phyloP scores from a whole-genome alignment of 2,113 vertebrate genomes.

The Notothenia coriiceps region DNA sequence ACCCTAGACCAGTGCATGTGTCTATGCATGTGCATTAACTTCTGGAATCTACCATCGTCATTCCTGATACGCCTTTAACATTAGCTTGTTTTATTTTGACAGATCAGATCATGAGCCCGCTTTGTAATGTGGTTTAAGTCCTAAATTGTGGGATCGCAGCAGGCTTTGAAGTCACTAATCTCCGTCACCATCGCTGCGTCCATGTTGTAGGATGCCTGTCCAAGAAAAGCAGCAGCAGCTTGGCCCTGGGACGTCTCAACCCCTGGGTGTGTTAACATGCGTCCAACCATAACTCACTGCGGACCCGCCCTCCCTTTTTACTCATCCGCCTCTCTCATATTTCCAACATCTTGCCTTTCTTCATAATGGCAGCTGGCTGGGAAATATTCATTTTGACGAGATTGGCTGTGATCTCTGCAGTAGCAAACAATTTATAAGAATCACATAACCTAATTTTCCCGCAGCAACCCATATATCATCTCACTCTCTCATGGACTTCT shows the following conservation, averaged over 20 bases:
- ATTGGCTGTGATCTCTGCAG: not conserved
- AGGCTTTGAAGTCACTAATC: conserved; percentile 76
- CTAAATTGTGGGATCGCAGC: conserved; percentile 33
- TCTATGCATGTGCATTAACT: conserved; percentile 13
- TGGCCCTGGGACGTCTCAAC: conserved; percentile 44
- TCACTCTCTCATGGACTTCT: not conserved
- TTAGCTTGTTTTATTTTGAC: conserved; percentile 53
- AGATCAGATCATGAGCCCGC: conserved; percentile 58
- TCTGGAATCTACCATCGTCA: conserved; percentile 47
- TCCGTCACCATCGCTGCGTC: conserved; percentile 62
- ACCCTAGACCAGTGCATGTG: conserved; percentile 15
- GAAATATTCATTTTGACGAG: conserved; percentile 24
- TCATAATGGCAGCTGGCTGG: conserved; percentile 23
- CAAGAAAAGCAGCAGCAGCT: conserved; percentile 71
- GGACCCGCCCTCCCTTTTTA: conserved; percentile 25
- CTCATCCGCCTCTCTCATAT: conserved; percentile 15
- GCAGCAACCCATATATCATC: not conserved
- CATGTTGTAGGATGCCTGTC: conserved; percentile 50
- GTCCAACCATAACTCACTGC: conserved; percentile 50
- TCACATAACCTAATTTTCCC: conserved; percentile 5
- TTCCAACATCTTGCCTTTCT: conserved; percentile 35
- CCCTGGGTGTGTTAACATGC: conserved; percentile 54
- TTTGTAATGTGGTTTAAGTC: conserved; percentile 62
- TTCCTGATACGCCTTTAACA: conserved; percentile 33
- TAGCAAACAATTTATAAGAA: conserved; percentile 8